Base-by-base conservation (phyloP, 1,140 invertebrate genomes). In the Drosophila ercepeae region DNA sequence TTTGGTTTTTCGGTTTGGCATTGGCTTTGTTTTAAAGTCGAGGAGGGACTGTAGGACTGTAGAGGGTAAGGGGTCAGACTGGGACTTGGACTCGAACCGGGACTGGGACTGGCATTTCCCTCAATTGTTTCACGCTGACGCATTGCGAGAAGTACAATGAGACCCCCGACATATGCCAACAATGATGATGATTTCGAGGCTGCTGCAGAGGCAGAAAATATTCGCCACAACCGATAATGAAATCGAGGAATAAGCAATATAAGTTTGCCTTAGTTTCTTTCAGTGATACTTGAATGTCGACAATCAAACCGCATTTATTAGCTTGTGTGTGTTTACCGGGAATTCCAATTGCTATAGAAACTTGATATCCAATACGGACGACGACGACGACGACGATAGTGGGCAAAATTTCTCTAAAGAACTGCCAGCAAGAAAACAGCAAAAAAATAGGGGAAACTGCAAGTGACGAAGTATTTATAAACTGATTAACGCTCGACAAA, bases 401-500 rank as follows among this genome's bases (percentile, higher is more conserved):
- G 61, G 57, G 71, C 60, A 63, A 71, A 71, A 65, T 59, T 68
- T 44, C 44, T 52, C 50, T 50, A 68, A 58, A 55, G 79, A 73
- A 76, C 65, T 76, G 70, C 67, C 4, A 29, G 13, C 14, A 5
- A 49, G 13, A 8, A 48, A 48, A 48, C 34, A 29, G 1, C 7
- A 11, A 59, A 39, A 7, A 60, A 21, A 49, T 27, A 18, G 34
- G 41, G 34, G 61, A 73, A 82, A 73, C 76, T 88, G 81, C 77
- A 86, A 86, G 81, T 86, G 81, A 86, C 73, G 81, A 88, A 74
- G 76, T 86, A 86, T 67, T 88, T 86, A 86, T 81, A 86, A 86
- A 86, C 82, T 86, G 81, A 86, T 86, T 86, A 86, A 74, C 34
- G 76, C 73, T 65, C 75, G 84, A 86, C 82, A 86, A 86, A 70